Base-by-base conservation (phyloP, 2,797 vertebrate species). In the Typhlichthys subterraneus region DNA sequence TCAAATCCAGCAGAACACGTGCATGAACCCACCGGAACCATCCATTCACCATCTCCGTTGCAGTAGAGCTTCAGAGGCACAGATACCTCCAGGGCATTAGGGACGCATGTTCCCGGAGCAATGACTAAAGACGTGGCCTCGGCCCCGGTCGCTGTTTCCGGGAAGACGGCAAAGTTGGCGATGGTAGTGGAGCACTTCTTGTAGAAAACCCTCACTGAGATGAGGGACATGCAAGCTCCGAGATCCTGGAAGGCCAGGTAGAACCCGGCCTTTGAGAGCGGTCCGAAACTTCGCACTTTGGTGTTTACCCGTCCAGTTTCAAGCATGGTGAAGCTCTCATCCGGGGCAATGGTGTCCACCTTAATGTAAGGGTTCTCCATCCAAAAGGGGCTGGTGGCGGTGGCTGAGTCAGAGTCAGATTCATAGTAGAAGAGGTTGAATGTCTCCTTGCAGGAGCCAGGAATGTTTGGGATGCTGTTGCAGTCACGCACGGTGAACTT, bases 341-440 rank as follows among this genome's bases (percentile, higher is more conserved):
- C 97, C 0, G 97, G 97, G 0, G 97, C 97, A 29, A 99, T 96
- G 76, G 97, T 99, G 93, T 99, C 97, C 94, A 99, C 97, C 89
- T 99, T 99, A 73, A 97, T 88, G 0, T 99, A 99, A 1, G 97
- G 97, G 81, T 98, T 98, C 87, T 99, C 97, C 97, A 99, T 99
- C 97, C 97, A 99, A 89, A 96, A 97, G 2, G 97, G 97, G 68
- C 94, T 97, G 59, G 93, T 96, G 46, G 95, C 95, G 0, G 97
- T 97, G 70, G 97, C 97, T 12, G 96, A 95, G 67, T 99, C 97
- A 0, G 95, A 93, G 86, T 99, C 97, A 0, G 97, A 96, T 80
- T 99, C 97, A 0, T 98, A 98, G 87, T 98, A 99, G 89, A 98
- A 98, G 75, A 98, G 95, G 87, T 98, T 99, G 92, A 99, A 99